Evolutionary conservation across 2,888 invertebrate species (phyloP), one percentile per base, ranked within the genome.

Genomic region (Drosophila paranaensis): DNA sequence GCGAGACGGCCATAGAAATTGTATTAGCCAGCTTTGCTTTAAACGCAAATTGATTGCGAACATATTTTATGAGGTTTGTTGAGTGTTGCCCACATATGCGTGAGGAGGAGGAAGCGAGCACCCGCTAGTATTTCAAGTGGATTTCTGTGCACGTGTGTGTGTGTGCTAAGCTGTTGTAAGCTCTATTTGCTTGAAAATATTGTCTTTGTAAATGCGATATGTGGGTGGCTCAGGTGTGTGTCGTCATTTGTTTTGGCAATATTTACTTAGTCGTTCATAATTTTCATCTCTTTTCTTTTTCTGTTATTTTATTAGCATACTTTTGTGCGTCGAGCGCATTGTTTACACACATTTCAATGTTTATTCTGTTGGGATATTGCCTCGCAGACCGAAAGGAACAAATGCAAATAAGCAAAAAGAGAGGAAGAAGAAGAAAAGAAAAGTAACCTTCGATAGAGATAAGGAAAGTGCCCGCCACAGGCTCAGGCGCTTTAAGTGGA

Each of bases 261-360:
- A n/a, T 55, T 65, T 77, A 27, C 40, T 58, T 48, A 48, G 30
- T 48, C 13, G 13, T 54, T 66, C 55, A 39, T 54, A 67, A 30
- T 46, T 46, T 61, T 16, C 33, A 13, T 13, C 33, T 4, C 33
- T 16, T 35, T 33, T 33, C 8, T 2, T 46, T 0, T 50, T 6
- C 1, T 8, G 9, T 10, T 16, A 33, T 56, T 69, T 74, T 56
- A 43, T 64, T 63, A 66, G 66, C 77, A 82, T 81, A 71, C 80
- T 60, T 82, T 74, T 56, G 60, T 61, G 60, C 62, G 67, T 60
- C 25, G 55, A 57, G 40, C 72, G 61, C 65, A 81, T 81, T 81
- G 85, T 76, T 76, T 84, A 71, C 76, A 55, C 60, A 75, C 66
- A 81, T 71, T 78, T 67, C 66, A 69, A 81, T 82, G 74, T 86